Evolutionary conservation across 2,113 vertebrate species (phyloP), one percentile per base, ranked within the genome.

Genomic region (Bucco capensis): DNA sequence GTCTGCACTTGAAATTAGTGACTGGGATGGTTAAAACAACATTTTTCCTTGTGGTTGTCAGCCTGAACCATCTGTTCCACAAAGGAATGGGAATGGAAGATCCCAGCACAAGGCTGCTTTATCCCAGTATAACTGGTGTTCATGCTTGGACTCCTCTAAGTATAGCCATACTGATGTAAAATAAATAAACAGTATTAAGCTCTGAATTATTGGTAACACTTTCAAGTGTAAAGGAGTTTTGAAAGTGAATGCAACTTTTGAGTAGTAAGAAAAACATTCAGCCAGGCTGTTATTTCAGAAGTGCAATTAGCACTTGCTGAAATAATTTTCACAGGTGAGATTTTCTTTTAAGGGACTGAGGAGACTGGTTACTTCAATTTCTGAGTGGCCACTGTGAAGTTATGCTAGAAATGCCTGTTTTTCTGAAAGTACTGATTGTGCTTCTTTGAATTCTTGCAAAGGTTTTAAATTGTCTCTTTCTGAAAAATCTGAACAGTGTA

Each of bases 231-330:
- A 90, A 73, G 31, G 40, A 75, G 53, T 78, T 71, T 56, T 72
- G 65, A 61, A 90, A 81, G 58, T 30, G 53, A 74, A 18, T 61
- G n/a, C 42, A 71, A 16, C 37, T 89, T 87, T 50, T 30, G 15
- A 58, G 21, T 38, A 44, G 54, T 46, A 42, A 33, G 40, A 74
- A 76, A 85, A 88, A 10, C 38, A 1, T 77, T 92, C 62, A 62
- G 66, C 14, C 49, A 72, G 30, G 31, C 50, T 66, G 38, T 47
- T 78, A 14, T 4, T 24, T 27, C 75, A 86, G 56, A 58, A 78
- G 35, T 47, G 38, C 77, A 86, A 92, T 95, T 94, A 91, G 65
- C n/a, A 24, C 40, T 93, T 87, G 25, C 46, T 70, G 51, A 81
- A 74, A 69, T 88, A 7, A 56, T 80, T 91, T 88, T 90, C 37